Evolutionary conservation across 2,888 invertebrate genomes (phyloP).

Genomic region (Leuctra nigra): DNA sequence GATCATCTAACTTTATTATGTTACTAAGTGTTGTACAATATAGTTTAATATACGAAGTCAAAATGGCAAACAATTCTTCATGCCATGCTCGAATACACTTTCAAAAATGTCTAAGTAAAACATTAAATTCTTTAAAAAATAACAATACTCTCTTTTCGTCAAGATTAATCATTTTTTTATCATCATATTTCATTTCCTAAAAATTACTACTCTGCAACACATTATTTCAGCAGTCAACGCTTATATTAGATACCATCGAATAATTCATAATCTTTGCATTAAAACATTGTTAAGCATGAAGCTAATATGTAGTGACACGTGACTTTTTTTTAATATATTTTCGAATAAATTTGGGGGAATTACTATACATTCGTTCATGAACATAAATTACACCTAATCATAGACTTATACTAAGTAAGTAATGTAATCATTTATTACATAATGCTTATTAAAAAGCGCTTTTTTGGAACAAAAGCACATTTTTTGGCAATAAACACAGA

Average conservation of each 20-base stretch:
- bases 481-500: too few relatives aligned
- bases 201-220: not conserved
- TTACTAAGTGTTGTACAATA: slow-evolving; percentile 3
- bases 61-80: slow-evolving; percentile 17
- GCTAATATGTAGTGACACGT: too few relatives aligned
- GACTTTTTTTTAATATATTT: too few relatives aligned
- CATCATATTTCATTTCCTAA: slow-evolving; percentile 5
- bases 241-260: slow-evolving; percentile 11
- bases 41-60: slow-evolving; percentile 12
- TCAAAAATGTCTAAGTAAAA: slow-evolving; percentile 27
- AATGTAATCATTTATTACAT: too few relatives aligned
- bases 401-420: too few relatives aligned
- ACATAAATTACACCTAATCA: too few relatives aligned
- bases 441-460: too few relatives aligned
- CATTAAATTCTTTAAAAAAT: slow-evolving; percentile 29
- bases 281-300: too few relatives aligned
- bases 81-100: slow-evolving; percentile 23
- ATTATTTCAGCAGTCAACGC: not conserved
- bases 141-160: slow-evolving; percentile 28
- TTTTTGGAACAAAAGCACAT: too few relatives aligned
- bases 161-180: slow-evolving; percentile 3
- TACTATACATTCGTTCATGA: too few relatives aligned
- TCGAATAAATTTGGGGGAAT: too few relatives aligned
- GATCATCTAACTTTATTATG: too few relatives aligned
- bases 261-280: not conserved